Percentiles rank a stretch among this genome's conserved stretches.
Evolutionary conservation across 1,140 invertebrate genomes (phyloP).

Genomic region (Eubasilissa regina): DNA sequence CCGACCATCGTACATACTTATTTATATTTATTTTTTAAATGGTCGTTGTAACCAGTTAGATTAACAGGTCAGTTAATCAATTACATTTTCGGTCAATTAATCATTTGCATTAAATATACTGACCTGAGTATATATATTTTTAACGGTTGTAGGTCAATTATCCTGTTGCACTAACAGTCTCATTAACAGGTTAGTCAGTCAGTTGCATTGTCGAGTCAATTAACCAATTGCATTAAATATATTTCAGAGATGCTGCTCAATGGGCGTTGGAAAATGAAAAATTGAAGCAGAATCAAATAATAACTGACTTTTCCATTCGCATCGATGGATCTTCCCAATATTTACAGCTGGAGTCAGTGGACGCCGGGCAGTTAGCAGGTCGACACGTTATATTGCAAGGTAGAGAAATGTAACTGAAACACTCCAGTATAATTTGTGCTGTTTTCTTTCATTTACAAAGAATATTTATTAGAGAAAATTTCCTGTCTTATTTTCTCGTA

Average conservation of each 20-base stretch:
- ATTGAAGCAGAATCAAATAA: slow-evolving; percentile 17
- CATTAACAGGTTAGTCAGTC: background rate
- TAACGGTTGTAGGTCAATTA: too few species aligned
- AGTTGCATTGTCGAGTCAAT: background rate
- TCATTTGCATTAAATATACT: background rate
- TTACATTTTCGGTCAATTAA: background rate
- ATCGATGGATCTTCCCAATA: slow-evolving; percentile 21
- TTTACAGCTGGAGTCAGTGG: slow-evolving; percentile 19
- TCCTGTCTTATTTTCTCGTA: too few species aligned
- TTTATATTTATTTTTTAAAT: too few species aligned
- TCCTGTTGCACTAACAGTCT: too few species aligned
- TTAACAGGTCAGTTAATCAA: too few species aligned
- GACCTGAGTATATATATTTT: too few species aligned
- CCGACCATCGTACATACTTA: too few species aligned
- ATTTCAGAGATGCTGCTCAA: slow-evolving; percentile 18
- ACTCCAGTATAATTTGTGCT: too few species aligned
- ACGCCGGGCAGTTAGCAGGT: slow-evolving; percentile 18
- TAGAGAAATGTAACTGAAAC: background rate
- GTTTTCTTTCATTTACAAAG: too few species aligned
- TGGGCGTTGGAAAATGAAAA: slow-evolving; percentile 17
- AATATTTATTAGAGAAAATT: too few species aligned
- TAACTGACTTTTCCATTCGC: slow-evolving; percentile 12
- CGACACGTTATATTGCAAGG: slow-evolving; percentile 25
- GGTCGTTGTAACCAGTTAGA: background rate
- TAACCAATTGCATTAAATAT: background rate